phyloP scores from a whole-genome alignment of 2,113 vertebrate species.

The Cromileptes altivelis region DNA sequence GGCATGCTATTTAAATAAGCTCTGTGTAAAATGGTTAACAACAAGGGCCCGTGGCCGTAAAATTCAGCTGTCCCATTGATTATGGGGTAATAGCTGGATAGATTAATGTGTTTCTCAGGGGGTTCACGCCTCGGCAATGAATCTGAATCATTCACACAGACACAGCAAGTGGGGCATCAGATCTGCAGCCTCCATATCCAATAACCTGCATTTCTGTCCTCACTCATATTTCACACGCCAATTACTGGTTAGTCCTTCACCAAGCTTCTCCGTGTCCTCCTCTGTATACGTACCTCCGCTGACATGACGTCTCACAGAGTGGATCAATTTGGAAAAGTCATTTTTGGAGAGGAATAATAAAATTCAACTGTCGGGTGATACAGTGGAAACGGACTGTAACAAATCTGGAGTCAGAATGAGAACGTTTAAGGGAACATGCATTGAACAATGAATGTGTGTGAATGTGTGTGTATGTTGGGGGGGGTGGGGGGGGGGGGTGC shows the following conservation, averaged over 20 bases:
- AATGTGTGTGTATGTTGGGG: not conserved
- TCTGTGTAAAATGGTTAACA: conserved; percentile 73
- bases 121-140: conserved; percentile 70
- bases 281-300: conserved; percentile 18
- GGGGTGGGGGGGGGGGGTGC: not conserved
- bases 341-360: conserved; percentile 33
- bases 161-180: conserved; percentile 58
- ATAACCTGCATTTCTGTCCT: conserved; percentile 68
- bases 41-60: conserved; percentile 61
- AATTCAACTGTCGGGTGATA: conserved; percentile 30
- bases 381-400: conserved; percentile 11
- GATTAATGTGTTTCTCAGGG: conserved; percentile 76
- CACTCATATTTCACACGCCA: conserved; percentile 66
- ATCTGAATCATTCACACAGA: conserved; percentile 70
- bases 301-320: not conserved
- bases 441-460: not conserved
- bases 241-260: conserved; percentile 61
- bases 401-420: conserved; percentile 30
- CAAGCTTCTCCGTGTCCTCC: conserved; percentile 11
- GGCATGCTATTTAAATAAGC: conserved; percentile 76
- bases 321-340: conserved; percentile 35
- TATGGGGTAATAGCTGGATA: conserved; percentile 77
- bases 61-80: conserved; percentile 77
- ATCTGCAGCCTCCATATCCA: conserved; percentile 61
- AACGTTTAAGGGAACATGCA: conserved; percentile 30